Evolutionary conservation across 2,888 invertebrate genomes (phyloP), one percentile per base, ranked within the genome.

Genomic region (Asteroscopus sphinx): DNA sequence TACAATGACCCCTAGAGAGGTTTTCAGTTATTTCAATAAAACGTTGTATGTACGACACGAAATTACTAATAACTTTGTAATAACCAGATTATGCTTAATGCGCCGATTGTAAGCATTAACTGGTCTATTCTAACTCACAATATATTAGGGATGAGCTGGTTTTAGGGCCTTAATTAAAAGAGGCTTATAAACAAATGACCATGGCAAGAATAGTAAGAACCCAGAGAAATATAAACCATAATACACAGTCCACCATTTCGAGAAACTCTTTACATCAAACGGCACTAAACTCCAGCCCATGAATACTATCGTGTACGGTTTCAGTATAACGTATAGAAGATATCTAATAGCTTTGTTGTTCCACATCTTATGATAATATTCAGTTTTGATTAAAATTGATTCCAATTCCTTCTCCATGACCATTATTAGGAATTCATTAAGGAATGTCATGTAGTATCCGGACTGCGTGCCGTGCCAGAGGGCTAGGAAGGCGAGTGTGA

Each of bases 391-490:
- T 0, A 97, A 76, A 6, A 96, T 94, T 0, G 90, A 80, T 79
- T 95, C 95, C 0, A 96, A 75, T 82, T 98, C 97, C 90, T 96
- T 97, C 81, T 99, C 99, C 82, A 97, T 96, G 65, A 96, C 96
- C 86, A 99, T 97, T 28, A 98, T 96, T 28, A 98, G 90, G 84
- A 98, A 99, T 85, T 99, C 99, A 88, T 98, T 96, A 55, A 97
- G 95, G 94, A 99, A 99, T 40, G 97, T 97, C 80, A 98, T 94
- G 85, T 99, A 99, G 83, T 99, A 99, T 0, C 99, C 99, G 8
- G 97, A 96, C 83, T 98, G 97, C 48, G 98, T 96, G 9, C 99
- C 99, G 89, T 99, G 99, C 99, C 99, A 99, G 0, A 99, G 82
- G 0, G 99, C 98, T 33, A 99, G 95, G 90, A 99, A 99, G 0